These are phyloP conservation scores for Meteorus colon DNA, from an alignment of 2,888 invertebrate genomes.

Conservation along the genomic window DNA sequence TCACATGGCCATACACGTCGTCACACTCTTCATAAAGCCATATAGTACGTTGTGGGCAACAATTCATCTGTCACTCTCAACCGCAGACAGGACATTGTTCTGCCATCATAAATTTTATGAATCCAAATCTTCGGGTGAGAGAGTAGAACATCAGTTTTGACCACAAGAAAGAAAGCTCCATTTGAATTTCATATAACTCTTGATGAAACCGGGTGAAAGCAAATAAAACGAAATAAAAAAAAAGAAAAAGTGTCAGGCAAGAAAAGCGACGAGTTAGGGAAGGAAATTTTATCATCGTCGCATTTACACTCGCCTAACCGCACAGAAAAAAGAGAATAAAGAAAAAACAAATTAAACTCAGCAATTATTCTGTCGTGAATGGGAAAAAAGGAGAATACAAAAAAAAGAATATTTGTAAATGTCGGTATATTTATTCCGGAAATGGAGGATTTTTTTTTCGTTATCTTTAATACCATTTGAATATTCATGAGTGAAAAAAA, in stretches of 20 bases:
- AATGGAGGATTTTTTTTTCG: not conserved
- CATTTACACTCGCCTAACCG: not conserved
- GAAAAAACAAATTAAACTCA: not conserved
- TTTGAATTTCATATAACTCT: conserved; percentile 5
- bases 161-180: not conserved
- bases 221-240: not conserved
- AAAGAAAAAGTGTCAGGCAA: not conserved
- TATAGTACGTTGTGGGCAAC: not conserved
- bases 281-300: not conserved
- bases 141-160: conserved; percentile 1
- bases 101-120: conserved; percentile 9
- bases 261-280: not conserved
- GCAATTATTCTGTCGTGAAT: not conserved
- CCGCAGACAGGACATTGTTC: conserved; percentile 23
- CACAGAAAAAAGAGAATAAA: not conserved
- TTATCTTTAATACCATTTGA: not conserved
- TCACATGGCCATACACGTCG: not conserved
- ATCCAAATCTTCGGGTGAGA: not conserved
- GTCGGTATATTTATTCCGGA: not conserved
- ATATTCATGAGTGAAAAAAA: not conserved
- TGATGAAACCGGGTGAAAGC: not conserved
- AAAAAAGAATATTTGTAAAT: not conserved
- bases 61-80: conserved; percentile 12
- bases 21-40: not conserved
- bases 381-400: not conserved